phyloP scores from a whole-genome alignment of 2,888 invertebrate genomes.

The Temnothorax rugatulus region DNA sequence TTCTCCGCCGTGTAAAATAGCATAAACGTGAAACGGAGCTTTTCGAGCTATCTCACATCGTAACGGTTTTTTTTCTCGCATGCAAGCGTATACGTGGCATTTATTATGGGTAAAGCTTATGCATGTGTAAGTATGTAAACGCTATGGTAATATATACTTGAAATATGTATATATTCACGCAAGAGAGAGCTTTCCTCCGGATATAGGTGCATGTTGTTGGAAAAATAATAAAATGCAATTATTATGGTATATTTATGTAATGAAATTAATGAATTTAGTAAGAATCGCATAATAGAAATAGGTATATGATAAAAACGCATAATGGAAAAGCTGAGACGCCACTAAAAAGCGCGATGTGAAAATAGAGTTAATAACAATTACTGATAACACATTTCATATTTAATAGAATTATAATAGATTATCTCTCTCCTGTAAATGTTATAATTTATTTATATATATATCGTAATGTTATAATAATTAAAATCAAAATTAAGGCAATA shows the following conservation, averaged over 20 bases:
- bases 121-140: neutral
- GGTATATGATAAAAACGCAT: neutral
- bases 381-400: neutral
- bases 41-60: constrained; percentile 25
- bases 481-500: neutral
- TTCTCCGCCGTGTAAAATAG: constrained; percentile 13
- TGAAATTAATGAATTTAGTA: neutral
- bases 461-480: neutral
- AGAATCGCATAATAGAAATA: neutral
- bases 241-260: neutral
- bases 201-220: neutral
- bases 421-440: neutral
- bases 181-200: neutral
- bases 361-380: neutral
- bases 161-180: neutral
- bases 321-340: neutral
- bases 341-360: neutral
- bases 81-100: constrained; percentile 24
- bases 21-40: constrained; percentile 19
- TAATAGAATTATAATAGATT: neutral
- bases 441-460: neutral
- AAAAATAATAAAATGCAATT: constrained; percentile 11
- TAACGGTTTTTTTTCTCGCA: neutral
- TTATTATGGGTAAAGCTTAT: constrained; percentile 18
- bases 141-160: neutral